Evolutionary conservation across 1,140 invertebrate genomes (phyloP).

Genomic region (Drosophila azteca): DNA sequence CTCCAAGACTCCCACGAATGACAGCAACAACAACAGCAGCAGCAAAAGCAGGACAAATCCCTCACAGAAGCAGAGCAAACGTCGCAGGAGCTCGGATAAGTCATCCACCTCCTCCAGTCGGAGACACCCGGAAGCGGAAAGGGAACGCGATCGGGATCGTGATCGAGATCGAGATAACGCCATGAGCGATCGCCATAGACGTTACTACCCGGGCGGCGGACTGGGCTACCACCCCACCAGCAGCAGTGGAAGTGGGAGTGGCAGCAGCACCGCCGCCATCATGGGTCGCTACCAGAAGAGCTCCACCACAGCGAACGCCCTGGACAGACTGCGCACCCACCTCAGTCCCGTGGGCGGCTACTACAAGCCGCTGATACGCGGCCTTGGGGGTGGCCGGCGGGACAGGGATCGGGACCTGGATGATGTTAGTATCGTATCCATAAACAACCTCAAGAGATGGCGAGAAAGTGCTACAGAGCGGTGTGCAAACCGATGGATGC

Average conservation of each 20-base stretch:
- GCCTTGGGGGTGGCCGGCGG: slow-evolving; percentile 58
- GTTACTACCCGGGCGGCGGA: slow-evolving; percentile 74
- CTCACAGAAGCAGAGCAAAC: slow-evolving; percentile 52
- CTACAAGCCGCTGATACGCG: slow-evolving; percentile 80
- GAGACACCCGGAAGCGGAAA: slow-evolving; percentile 61
- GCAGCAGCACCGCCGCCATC: slow-evolving; percentile 37
- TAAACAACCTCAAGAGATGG: not conserved
- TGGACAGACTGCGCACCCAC: slow-evolving; percentile 79
- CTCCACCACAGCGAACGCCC: slow-evolving; percentile 73
- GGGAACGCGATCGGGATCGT: slow-evolving; percentile 38
- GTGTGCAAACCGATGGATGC: slow-evolving; percentile 48
- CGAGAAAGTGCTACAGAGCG: slow-evolving; percentile 8
- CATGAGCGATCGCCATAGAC: slow-evolving; percentile 80
- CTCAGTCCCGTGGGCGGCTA: slow-evolving; percentile 80
- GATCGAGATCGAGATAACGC: slow-evolving; percentile 46
- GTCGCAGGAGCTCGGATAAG: slow-evolving; percentile 71
- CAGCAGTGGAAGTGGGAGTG: slow-evolving; percentile 27
- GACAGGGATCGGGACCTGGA: slow-evolving; percentile 53
- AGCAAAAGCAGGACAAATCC: slow-evolving; percentile 46
- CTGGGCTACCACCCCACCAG: slow-evolving; percentile 45
- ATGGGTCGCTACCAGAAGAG: slow-evolving; percentile 79
- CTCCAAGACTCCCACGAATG: slow-evolving; percentile 75
- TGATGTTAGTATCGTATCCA: slow-evolving; percentile 78
- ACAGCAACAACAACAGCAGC: slow-evolving; percentile 46
- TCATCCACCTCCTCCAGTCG: slow-evolving; percentile 48